A percentile compares a stretch with the other conserved stretches of the same genome.
Conservation (phyloP, 1,140 invertebrate species). For the Ectropis grisescens region DNA sequence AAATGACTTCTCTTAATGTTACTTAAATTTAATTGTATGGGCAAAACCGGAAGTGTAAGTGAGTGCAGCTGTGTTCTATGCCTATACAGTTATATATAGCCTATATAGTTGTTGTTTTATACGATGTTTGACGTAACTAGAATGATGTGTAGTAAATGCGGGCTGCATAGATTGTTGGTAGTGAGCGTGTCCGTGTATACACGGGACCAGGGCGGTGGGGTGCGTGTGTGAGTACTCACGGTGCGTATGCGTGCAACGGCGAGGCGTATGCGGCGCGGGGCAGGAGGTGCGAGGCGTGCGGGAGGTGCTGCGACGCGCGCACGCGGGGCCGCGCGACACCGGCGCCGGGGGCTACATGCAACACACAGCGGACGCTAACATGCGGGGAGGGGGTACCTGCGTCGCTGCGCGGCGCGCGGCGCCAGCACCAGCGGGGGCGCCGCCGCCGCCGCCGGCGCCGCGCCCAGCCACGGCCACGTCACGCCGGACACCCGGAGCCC, state of each 20-base stretch:
- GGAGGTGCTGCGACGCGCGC: slow-evolving; percentile 63
- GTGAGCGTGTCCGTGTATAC: no score
- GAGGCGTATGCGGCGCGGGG: slow-evolving; percentile 51
- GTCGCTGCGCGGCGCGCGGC: slow-evolving; percentile 65
- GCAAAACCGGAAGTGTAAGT: no score
- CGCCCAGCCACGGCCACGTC: slow-evolving; percentile 69
- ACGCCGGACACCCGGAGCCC: slow-evolving; percentile 74
- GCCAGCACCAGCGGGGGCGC: slow-evolving; percentile 68
- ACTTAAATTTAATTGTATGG: no score
- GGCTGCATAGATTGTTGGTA: no score
- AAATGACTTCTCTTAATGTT: no score
- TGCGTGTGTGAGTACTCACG: slow-evolving; percentile 72
- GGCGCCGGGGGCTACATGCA: slow-evolving; percentile 71
- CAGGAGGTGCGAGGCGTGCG: slow-evolving; percentile 72
- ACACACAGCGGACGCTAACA: slow-evolving; percentile 45
- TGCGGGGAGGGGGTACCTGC: slow-evolving; percentile 65
- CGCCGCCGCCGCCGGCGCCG: slow-evolving; percentile 66
- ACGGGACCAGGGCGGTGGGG: slow-evolving; percentile 11
- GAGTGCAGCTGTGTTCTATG: no score
- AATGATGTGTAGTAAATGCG: no score
- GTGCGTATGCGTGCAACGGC: slow-evolving; percentile 78
- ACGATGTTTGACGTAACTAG: no score
- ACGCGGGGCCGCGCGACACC: slow-evolving; percentile 69
- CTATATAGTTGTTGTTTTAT: no score
- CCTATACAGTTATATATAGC: no score